Evolutionary conservation across 1,140 invertebrate species (phyloP), one percentile per base, ranked within the genome.

Genomic region (Phthorimaea operculella): DNA sequence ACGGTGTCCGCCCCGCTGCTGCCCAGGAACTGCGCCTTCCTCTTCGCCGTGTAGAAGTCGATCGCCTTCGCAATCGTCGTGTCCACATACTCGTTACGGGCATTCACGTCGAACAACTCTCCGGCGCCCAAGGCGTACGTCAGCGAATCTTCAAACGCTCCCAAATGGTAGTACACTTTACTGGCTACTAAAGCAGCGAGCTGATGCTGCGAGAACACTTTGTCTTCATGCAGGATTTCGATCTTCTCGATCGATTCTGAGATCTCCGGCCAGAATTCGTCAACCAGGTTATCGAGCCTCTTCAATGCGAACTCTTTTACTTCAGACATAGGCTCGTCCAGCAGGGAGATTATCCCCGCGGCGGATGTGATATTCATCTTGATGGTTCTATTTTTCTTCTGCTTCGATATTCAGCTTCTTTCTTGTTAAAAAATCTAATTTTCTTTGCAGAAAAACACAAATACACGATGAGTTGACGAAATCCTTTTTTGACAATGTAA

Each of bases 181-280:
- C 97, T 99, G 6, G 97, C 97, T 18, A 99, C 96, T 60, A 99
- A 89, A 21, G 98, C 97, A 51, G 98, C 98, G 47, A 99, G 82
- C 68, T 98, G 91, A 70, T 95, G 92, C 69, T 98, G 92, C 17
- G 90, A 90, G 73, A 99, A 99, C 11, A 81, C 85, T 68, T 93
- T 90, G 73, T 99, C 94, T 87, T 99, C 98, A 77, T 98, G 94
- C 15, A 99, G 87, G 69, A 97, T 96, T 89, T 99, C 97, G 73
- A 99, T 98, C 87, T 98, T 99, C 72, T 95, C 93, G 74, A 99
- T 97, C 10, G 96, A 95, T 86, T 99, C 98, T 0, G 96, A 98
- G 61, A 99, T 98, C 87, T 99, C 97, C 14, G 97, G 95, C 97
- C 97, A 99, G 86, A 99, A 99, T 81, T 98, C 94, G 80, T 98